These are phyloP conservation scores for Drosophila mulleri DNA, from an alignment of 2,888 invertebrate genomes.

Conservation along the genomic window DNA sequence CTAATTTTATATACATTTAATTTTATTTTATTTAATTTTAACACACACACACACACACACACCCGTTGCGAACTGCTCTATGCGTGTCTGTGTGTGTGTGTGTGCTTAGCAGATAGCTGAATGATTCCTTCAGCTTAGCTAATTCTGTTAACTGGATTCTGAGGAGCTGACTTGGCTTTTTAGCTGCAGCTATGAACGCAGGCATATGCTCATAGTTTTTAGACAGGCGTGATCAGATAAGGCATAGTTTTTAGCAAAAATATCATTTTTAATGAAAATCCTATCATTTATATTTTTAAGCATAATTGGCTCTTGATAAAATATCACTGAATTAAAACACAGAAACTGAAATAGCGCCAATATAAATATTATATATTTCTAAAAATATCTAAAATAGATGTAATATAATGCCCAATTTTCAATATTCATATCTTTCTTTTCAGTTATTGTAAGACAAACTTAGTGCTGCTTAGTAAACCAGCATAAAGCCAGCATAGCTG, in stretches of 20 bases:
- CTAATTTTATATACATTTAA: conserved; percentile 81
- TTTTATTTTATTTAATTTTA: conserved; percentile 81
- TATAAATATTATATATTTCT: no score
- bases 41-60: conserved; percentile 56
- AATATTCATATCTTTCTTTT: background rate
- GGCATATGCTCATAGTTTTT: background rate
- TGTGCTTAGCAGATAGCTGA: background rate
- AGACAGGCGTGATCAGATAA: background rate
- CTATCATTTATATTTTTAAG: no score
- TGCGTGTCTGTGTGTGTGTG: background rate
- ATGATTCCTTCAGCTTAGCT: conserved; percentile 9
- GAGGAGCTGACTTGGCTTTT: background rate
- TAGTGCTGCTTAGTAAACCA: no score
- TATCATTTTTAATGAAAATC: no score
- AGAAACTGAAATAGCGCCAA: no score
- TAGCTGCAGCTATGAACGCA: background rate
- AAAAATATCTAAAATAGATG: no score
- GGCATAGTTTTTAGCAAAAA: background rate
- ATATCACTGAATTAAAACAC: no score
- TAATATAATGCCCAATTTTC: background rate
- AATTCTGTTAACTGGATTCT: background rate
- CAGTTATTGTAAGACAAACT: background rate
- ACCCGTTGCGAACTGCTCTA: background rate
- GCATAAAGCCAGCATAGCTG: no score
- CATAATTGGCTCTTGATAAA: no score